Evolutionary conservation across 2,113 vertebrate genomes (phyloP).

Genomic region (Tapirus terrestris): DNA sequence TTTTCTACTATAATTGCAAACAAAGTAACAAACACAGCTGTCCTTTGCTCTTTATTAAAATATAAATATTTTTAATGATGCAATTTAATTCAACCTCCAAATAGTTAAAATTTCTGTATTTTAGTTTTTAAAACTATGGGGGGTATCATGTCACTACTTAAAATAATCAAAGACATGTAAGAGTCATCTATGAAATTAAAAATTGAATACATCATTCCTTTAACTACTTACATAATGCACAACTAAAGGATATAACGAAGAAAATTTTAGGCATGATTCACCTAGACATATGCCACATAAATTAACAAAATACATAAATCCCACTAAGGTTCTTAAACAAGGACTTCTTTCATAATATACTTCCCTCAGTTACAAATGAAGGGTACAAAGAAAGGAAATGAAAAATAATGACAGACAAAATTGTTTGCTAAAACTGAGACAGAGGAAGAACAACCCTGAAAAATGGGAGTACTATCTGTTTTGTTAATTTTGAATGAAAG

Average conservation of each 20-base stretch:
- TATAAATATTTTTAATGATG: neutral
- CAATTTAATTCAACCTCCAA: neutral
- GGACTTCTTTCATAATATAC: neutral
- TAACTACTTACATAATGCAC: neutral
- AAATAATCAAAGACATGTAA: neutral
- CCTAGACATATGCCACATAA: neutral
- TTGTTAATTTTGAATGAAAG: slow-evolving; percentile 13
- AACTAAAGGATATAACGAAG: neutral
- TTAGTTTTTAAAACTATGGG: neutral
- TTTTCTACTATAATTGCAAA: neutral
- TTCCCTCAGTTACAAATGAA: neutral
- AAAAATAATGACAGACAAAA: neutral
- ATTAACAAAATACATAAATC: slow-evolving; percentile 12
- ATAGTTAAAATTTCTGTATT: neutral
- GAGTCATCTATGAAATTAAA: neutral
- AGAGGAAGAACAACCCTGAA: neutral
- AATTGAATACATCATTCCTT: neutral
- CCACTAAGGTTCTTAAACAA: neutral
- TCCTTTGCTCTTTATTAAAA: neutral
- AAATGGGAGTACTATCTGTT: neutral
- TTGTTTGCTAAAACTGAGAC: neutral
- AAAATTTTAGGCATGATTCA: neutral
- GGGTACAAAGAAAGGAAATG: neutral
- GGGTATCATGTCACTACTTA: neutral
- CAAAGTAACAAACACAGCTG: neutral